Evolutionary conservation across 2,113 vertebrate genomes (phyloP).

Genomic region (Prunella fulvescens): DNA sequence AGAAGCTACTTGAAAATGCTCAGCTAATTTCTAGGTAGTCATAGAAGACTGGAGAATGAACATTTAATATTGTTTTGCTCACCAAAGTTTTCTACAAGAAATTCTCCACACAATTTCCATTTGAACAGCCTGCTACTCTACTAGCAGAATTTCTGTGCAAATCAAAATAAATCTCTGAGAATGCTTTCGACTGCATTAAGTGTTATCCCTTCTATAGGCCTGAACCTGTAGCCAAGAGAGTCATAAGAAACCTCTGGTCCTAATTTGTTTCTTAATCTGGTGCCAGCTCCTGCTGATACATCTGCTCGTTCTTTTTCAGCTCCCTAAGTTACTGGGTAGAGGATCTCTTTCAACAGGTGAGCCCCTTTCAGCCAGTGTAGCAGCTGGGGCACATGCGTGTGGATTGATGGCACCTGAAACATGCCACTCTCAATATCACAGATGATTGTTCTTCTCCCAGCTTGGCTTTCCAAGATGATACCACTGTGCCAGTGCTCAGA

Average conservation of each 20-base stretch:
- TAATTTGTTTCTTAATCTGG: constrained; percentile 30
- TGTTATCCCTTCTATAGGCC: background rate
- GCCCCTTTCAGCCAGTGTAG: constrained; percentile 1
- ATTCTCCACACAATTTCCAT: background rate
- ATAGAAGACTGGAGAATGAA: background rate
- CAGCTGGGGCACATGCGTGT: constrained; percentile 4
- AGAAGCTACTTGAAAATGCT: background rate
- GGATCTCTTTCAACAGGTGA: constrained; percentile 46
- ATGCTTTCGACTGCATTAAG: background rate
- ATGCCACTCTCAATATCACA: constrained; percentile 31
- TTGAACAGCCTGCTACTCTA: background rate
- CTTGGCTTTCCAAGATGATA: constrained; percentile 33
- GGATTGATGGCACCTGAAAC: constrained; percentile 55
- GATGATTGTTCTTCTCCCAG: constrained; percentile 53
- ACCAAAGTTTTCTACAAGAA: background rate
- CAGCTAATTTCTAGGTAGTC: background rate
- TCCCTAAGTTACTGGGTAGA: background rate
- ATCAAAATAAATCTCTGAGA: background rate
- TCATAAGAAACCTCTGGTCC: background rate
- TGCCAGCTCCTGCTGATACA: constrained; percentile 45
- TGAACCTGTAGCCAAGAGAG: background rate
- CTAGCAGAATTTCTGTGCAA: background rate
- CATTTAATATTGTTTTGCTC: background rate
- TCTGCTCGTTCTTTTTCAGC: constrained; percentile 18
- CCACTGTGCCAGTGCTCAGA: background rate